Evolutionary conservation across 2,113 vertebrate genomes (phyloP).

Genomic region (Saguinus midas): DNA sequence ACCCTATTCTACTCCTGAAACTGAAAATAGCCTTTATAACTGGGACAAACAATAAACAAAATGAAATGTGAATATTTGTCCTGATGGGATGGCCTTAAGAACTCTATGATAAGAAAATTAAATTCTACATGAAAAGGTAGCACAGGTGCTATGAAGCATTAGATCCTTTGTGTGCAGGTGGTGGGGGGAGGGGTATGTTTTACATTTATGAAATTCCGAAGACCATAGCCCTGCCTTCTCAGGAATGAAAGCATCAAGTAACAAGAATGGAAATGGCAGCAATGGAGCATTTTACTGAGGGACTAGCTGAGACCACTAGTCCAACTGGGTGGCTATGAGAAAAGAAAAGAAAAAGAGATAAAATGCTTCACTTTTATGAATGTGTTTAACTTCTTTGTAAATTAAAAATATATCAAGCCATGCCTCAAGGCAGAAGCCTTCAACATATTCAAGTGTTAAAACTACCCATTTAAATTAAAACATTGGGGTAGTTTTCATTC

Average conservation of each 20-base stretch:
- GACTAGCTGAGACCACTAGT: neutral
- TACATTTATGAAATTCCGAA: neutral
- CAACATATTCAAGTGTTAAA: constrained; percentile 60
- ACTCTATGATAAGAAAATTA: neutral
- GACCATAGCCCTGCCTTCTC: neutral
- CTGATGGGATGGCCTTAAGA: constrained; percentile 35
- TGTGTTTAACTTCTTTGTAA: constrained; percentile 39
- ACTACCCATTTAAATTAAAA: constrained; percentile 73
- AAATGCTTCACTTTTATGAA: constrained; percentile 18
- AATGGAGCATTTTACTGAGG: constrained; percentile 7
- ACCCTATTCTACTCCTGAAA: constrained; percentile 44
- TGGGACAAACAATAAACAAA: neutral
- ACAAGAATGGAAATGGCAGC: constrained; percentile 30
- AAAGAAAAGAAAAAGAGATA: constrained; percentile 47
- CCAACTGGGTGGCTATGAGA: constrained; percentile 37
- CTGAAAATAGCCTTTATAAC: neutral
- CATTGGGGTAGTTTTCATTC: constrained; percentile 65
- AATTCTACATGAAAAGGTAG: constrained; percentile 37
- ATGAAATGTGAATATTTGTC: constrained; percentile 40
- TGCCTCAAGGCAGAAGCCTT: constrained; percentile 47
- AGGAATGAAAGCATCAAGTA: neutral
- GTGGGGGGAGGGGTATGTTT: neutral
- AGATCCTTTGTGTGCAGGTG: neutral
- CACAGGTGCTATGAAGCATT: neutral
- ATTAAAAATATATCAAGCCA: constrained; percentile 57